Conservation (phyloP, 2,888 invertebrate genomes). For the Ophion slaviceki region DNA sequence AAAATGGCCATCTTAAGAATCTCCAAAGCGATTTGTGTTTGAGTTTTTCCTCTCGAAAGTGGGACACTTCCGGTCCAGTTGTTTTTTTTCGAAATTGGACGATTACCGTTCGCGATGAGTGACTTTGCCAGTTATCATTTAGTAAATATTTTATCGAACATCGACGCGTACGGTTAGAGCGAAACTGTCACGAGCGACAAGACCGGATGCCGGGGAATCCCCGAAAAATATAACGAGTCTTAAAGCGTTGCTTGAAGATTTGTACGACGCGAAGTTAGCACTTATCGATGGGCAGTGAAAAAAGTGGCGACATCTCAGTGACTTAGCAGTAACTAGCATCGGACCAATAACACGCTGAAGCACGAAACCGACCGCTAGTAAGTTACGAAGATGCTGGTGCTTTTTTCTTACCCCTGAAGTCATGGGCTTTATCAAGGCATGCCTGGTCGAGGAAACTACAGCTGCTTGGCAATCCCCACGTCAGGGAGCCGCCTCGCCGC, state of each 20-base stretch:
- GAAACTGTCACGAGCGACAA: background rate
- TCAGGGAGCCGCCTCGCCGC: conserved; percentile 45
- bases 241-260: background rate
- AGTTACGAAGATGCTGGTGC: background rate
- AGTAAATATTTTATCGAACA: background rate
- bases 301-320: background rate
- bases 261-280: background rate
- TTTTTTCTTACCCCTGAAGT: background rate
- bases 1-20: background rate
- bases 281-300: background rate
- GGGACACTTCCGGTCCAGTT: background rate
- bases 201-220: background rate
- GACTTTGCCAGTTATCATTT: conserved; percentile 3
- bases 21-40: background rate
- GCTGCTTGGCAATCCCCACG: conserved; percentile 20
- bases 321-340: background rate
- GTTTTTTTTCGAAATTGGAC: background rate
- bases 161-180: conserved; percentile 14
- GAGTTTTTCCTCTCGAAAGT: background rate
- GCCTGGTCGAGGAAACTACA: conserved; percentile 22
- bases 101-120: conserved; percentile 1
- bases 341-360: background rate
- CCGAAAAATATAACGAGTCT: conserved; percentile 1
- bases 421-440: background rate
- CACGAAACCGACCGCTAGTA: background rate